These are phyloP conservation scores for Neoniphon sammara DNA, from an alignment of 2,797 vertebrate species.

Conservation along the genomic window DNA sequence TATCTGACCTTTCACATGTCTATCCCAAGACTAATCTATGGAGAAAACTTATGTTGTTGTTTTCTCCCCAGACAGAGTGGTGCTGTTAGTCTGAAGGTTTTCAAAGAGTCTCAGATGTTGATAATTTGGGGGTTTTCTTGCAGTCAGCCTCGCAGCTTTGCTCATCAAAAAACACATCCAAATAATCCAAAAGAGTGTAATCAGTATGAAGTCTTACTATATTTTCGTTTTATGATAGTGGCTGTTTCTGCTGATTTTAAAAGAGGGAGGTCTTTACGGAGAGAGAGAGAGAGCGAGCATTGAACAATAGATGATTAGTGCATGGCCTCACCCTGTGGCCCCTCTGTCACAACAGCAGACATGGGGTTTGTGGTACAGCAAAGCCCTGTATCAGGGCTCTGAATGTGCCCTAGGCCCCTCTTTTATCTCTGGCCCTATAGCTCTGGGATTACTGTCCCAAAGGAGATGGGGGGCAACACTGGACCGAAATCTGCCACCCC, in stretches of 20 bases:
- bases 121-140: not conserved
- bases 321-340: constrained; percentile 56
- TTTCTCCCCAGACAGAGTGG: too few relatives aligned
- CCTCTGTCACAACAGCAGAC: constrained; percentile 70
- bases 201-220: not conserved
- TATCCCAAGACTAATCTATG: too few relatives aligned
- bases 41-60: too few relatives aligned
- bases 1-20: not conserved
- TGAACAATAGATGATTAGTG: constrained; percentile 56
- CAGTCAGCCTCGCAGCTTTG: not conserved
- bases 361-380: constrained; percentile 62
- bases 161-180: not conserved
- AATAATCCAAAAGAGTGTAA: constrained; percentile 1
- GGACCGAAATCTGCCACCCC: constrained; percentile 71
- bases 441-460: constrained; percentile 78
- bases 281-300: not conserved
- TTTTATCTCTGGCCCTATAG: constrained; percentile 76
- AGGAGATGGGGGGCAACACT: constrained; percentile 61
- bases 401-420: constrained; percentile 75
- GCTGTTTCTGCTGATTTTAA: constrained; percentile 27
- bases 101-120: not conserved
- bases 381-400: constrained; percentile 75
- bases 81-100: too few relatives aligned
- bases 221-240: constrained; percentile 16
- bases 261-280: constrained; percentile 6